These are phyloP conservation scores for Mirza zaza DNA, from an alignment of 2,113 vertebrate species.

Conservation along the genomic window DNA sequence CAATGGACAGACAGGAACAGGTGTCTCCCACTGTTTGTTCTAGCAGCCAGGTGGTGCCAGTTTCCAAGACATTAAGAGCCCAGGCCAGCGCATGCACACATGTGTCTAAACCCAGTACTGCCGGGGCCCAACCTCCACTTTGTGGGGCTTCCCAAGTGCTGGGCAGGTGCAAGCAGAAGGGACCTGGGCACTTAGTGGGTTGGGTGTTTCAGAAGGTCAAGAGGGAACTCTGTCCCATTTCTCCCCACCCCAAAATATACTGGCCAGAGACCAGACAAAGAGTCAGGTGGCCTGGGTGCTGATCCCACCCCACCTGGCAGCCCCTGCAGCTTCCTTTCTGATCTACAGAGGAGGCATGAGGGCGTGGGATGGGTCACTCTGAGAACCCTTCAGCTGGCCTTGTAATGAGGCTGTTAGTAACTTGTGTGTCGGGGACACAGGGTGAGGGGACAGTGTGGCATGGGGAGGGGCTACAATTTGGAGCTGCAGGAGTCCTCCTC, in stretches of 20 bases:
- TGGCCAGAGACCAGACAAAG: accelerated
- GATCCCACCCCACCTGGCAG: accelerated
- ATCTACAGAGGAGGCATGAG: background rate
- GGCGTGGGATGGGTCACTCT: background rate
- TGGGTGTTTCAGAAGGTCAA: background rate
- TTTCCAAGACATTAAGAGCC: background rate
- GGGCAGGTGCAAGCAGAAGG: background rate
- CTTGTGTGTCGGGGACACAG: background rate
- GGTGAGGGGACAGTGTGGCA: background rate
- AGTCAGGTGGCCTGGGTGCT: background rate
- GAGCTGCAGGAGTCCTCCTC: background rate
- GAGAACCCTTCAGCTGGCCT: background rate
- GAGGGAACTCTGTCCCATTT: background rate
- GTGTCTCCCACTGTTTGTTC: background rate
- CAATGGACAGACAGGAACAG: background rate
- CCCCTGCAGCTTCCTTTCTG: background rate
- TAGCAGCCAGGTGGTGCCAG: background rate
- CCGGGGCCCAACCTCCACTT: accelerated
- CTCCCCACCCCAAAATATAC: too few relatives aligned
- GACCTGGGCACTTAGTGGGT: too few relatives aligned
- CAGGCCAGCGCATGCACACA: background rate
- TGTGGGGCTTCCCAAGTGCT: background rate
- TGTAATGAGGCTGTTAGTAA: background rate
- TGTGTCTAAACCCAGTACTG: accelerated
- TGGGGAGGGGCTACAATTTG: background rate